Evolutionary conservation across 2,888 invertebrate genomes (phyloP), one percentile per base, ranked within the genome.

Genomic region (Leptopilina drosophilae): DNA sequence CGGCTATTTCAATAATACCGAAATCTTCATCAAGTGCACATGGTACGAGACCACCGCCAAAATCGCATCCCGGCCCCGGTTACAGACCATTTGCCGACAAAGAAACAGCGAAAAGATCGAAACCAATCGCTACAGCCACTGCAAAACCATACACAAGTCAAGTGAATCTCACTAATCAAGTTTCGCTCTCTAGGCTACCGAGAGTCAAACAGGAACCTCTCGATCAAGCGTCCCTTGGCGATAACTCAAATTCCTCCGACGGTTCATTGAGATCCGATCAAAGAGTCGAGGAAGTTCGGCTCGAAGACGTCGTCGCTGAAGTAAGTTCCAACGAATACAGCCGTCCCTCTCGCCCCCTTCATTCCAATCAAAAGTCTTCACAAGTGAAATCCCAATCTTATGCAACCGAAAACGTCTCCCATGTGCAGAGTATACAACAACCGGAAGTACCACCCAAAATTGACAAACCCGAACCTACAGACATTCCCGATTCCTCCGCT

Each of bases 1-100:
- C 92, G 15, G 92, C 91, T 14, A 92, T 92, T 80, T 92, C 92
- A 40, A 92, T 92, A 82, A 92, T 92, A 81, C 92, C 92, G 33
- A 91, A 91, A 84, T 86, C 89, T 6, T 87, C 90, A 4, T 89
- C 87, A 11, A 85, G 87, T 76, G 82, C 85, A 7, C 86, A 84
- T 9, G 83, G 85, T 56, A 82, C 79, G 69, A 88, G 90, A 42
- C 86, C 90, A 14, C 66, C 88, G 12, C 86, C 85, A 64, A 88
- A 88, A 80, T 85, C 89, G 5, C 86, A 85, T 20, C 87, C 87
- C 49, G 88, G 87, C 20, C 84, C 88, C 4, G 88, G 88, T 79
- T 91, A 89, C 79, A 87, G 89, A 46, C 91, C 90, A 3, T 91
- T 90, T 62, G 86, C 87, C 3, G 91, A 91, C 42, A 91, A 90